phyloP scores from a whole-genome alignment of 2,113 vertebrate genomes.

The Ciconia stormi region DNA sequence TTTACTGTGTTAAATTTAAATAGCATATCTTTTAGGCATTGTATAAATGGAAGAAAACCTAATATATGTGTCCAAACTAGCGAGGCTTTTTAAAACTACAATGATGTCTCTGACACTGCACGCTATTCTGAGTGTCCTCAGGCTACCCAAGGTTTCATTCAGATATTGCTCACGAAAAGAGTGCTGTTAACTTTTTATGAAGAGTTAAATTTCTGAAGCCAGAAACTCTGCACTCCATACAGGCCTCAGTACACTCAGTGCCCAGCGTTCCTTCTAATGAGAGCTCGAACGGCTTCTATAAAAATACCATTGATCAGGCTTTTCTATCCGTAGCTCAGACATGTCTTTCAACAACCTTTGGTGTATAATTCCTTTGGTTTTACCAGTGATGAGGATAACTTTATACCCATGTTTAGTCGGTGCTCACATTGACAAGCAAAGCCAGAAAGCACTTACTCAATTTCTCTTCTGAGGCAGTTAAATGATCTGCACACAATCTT shows the following conservation, averaged over 20 bases:
- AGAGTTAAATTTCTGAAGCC: neutral
- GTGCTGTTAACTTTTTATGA: neutral
- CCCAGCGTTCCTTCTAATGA: neutral
- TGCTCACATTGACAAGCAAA: neutral
- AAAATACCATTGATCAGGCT: neutral
- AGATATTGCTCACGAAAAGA: neutral
- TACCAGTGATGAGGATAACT: neutral
- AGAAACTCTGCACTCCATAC: neutral
- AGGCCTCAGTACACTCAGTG: neutral
- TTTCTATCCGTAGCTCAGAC: neutral
- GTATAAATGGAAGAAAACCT: neutral
- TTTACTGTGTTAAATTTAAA: neutral
- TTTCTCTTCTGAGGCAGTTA: neutral
- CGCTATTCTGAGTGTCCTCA: neutral
- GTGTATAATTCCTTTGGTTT: neutral
- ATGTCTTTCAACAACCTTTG: neutral
- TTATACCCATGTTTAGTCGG: neutral
- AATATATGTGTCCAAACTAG: neutral
- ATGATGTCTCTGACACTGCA: neutral
- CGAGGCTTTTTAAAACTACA: neutral
- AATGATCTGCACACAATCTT: neutral
- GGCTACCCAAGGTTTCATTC: neutral
- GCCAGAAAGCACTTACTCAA: neutral
- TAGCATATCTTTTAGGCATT: neutral
- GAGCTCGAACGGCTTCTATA: neutral